Evolutionary conservation across 1,140 invertebrate species (phyloP).

Genomic region (Hetaerina americana): DNA sequence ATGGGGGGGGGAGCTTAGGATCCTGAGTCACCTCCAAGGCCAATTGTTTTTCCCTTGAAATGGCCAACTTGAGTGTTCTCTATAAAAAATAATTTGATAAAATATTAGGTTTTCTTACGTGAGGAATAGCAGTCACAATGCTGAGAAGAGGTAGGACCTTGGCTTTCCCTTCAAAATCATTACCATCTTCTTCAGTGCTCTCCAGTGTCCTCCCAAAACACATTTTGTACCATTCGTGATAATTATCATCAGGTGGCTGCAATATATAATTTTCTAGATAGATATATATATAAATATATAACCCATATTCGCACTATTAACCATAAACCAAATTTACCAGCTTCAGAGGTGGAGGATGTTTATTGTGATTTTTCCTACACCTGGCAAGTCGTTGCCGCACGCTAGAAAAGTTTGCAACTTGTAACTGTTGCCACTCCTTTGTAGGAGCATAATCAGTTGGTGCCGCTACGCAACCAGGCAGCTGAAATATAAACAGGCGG

Average conservation of each 20-base stretch:
- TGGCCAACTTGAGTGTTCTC: too few species aligned
- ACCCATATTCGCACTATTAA: too few species aligned
- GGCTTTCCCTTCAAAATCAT: not conserved
- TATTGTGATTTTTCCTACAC: conserved; percentile 18
- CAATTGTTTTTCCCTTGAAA: too few species aligned
- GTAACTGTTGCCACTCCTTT: conserved; percentile 35
- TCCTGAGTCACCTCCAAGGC: too few species aligned
- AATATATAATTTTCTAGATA: too few species aligned
- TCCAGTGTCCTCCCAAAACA: conserved; percentile 14
- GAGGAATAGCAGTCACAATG: conserved; percentile 34
- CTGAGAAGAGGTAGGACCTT: conserved; percentile 30
- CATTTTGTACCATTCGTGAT: conserved; percentile 24
- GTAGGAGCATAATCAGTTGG: conserved; percentile 30
- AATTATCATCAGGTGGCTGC: conserved; percentile 26
- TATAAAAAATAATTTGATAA: not conserved
- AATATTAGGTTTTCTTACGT: conserved; percentile 17
- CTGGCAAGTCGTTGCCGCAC: conserved; percentile 30
- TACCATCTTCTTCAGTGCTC: too few species aligned
- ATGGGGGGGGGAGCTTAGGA: too few species aligned
- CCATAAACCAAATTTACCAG: too few species aligned
- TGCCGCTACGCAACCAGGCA: conserved; percentile 30
- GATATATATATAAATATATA: too few species aligned
- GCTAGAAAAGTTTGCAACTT: conserved; percentile 37
- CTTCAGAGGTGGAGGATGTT: conserved; percentile 10
- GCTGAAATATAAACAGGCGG: not conserved